Percentiles rank a stretch among this genome's conserved stretches.
These are phyloP conservation scores for Frankliniella fusca DNA, from an alignment of 2,888 invertebrate genomes.

Conservation along the genomic window DNA sequence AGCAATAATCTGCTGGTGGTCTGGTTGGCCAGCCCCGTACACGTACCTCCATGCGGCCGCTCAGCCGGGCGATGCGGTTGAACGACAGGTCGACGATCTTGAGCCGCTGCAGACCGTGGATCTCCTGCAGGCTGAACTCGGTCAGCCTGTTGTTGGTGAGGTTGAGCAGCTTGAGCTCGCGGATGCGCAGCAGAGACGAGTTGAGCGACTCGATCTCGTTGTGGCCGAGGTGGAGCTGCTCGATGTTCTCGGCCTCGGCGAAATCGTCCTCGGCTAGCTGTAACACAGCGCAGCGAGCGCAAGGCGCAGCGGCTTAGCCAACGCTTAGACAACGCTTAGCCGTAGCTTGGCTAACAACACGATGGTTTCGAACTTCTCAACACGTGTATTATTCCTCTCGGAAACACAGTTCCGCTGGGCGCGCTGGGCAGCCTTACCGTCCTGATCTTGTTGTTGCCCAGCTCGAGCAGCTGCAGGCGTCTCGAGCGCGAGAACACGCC, in stretches of 20 bases:
- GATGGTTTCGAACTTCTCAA: too few relatives aligned
- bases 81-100: slow-evolving; percentile 69
- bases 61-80: slow-evolving; percentile 65
- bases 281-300: slow-evolving; percentile 35
- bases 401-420: too few relatives aligned
- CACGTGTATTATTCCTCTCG: too few relatives aligned
- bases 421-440: slow-evolving; percentile 52
- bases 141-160: slow-evolving; percentile 69
- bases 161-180: slow-evolving; percentile 64
- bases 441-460: slow-evolving; percentile 70
- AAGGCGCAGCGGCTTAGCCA: too few relatives aligned
- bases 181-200: slow-evolving; percentile 65
- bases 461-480: slow-evolving; percentile 60
- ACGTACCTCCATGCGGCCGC: slow-evolving; percentile 59
- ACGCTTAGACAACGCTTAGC: too few relatives aligned
- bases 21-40: neutral
- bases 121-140: slow-evolving; percentile 75
- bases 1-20: neutral
- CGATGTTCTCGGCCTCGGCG: slow-evolving; percentile 62
- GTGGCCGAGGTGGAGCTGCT: slow-evolving; percentile 66
- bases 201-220: slow-evolving; percentile 69
- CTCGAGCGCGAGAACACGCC: slow-evolving; percentile 67
- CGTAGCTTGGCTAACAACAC: neutral
- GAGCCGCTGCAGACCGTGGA: slow-evolving; percentile 67
- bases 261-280: slow-evolving; percentile 74